Percentiles rank a stretch among this genome's conserved stretches.
Conservation (phyloP, 2,797 vertebrate genomes). For the Channa striata region DNA sequence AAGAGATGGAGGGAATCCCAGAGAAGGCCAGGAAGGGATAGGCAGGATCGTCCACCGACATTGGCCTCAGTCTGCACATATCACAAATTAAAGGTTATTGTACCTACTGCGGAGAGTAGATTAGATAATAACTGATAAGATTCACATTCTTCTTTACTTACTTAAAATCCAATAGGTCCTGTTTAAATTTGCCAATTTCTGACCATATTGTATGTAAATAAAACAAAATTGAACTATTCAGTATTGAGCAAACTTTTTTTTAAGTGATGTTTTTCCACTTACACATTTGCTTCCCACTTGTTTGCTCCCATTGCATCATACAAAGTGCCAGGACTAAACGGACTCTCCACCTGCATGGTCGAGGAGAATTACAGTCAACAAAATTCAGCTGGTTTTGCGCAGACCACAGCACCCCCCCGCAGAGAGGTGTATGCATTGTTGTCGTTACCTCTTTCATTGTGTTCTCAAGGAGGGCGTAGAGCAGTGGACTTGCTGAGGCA, state of each 20-base stretch:
- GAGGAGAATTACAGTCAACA: background rate
- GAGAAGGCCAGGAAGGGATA: conserved; percentile 92
- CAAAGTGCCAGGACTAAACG: conserved; percentile 29
- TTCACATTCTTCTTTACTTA: no score
- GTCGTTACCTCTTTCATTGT: conserved; percentile 84
- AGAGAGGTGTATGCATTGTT: background rate
- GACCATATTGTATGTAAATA: no score
- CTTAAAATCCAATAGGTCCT: no score
- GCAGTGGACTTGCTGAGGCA: conserved; percentile 91
- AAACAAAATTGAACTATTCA: no score
- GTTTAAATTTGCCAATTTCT: no score
- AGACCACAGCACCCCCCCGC: accelerated
- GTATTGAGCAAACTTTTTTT: no score
- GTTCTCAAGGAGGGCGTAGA: conserved; percentile 85
- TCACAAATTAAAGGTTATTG: background rate
- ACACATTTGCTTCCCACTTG: conserved; percentile 60
- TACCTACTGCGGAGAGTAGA: background rate
- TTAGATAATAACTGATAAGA: no score
- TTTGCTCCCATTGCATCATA: background rate
- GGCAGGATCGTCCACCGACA: conserved; percentile 87
- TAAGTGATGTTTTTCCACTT: conserved; percentile 54
- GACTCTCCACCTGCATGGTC: conserved; percentile 68
- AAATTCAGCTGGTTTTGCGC: background rate
- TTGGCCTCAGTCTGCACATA: conserved; percentile 78
- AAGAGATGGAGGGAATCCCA: conserved; percentile 94